Evolutionary conservation across 1,140 invertebrate genomes (phyloP).

Genomic region (Himalopsyche phryganea): DNA sequence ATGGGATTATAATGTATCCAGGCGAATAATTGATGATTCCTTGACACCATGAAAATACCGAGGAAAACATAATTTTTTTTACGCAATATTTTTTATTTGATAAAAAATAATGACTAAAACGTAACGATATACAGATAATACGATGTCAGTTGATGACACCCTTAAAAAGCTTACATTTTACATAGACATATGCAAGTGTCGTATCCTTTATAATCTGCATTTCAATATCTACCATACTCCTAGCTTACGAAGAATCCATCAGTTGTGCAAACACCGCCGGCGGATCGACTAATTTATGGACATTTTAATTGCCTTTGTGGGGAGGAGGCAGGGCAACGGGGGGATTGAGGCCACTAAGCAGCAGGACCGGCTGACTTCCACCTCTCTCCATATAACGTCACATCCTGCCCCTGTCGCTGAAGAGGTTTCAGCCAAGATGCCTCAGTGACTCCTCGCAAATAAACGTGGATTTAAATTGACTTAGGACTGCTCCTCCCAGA

Average conservation of each 20-base stretch:
- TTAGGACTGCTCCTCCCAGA: not conserved
- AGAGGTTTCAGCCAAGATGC: not conserved
- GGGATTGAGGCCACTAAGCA: not conserved
- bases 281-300: constrained; percentile 32
- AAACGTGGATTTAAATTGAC: constrained; percentile 17
- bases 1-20: too few species aligned
- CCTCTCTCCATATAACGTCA: constrained; percentile 8
- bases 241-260: constrained; percentile 24
- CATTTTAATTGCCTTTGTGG: constrained; percentile 34
- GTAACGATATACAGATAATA: too few species aligned
- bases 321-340: constrained; percentile 3
- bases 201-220: too few species aligned
- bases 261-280: constrained; percentile 24
- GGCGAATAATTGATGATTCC: too few species aligned
- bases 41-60: too few species aligned
- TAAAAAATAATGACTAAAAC: too few species aligned
- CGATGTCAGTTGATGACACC: too few species aligned
- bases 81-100: too few species aligned
- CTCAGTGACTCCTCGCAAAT: constrained; percentile 9
- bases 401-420: not conserved
- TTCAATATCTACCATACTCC: too few species aligned
- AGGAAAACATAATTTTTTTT: too few species aligned
- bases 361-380: not conserved
- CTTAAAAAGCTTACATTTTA: too few species aligned
- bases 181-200: too few species aligned